Percentiles rank a stretch among this genome's conserved stretches.
phyloP scores from a whole-genome alignment of 1,140 invertebrate genomes.

The Pogonognathellus flavescens region DNA sequence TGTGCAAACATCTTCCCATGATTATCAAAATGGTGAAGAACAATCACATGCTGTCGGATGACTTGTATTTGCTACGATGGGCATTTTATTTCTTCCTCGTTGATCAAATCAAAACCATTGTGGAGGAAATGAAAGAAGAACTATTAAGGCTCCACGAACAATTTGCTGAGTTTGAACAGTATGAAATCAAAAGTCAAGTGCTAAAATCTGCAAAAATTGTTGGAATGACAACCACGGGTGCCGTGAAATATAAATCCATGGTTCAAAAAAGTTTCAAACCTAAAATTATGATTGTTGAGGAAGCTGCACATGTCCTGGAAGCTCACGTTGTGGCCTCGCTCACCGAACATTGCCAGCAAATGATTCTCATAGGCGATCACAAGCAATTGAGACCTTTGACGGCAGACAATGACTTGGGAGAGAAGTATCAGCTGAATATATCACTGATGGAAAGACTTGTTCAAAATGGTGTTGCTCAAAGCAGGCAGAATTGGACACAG shows the following conservation, averaged over 20 bases:
- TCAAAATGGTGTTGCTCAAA: too few species aligned
- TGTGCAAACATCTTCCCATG: neutral
- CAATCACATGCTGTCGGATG: neutral
- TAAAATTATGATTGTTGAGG: slow-evolving; percentile 79
- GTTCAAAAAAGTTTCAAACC: neutral
- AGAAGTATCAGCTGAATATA: too few species aligned
- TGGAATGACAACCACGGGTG: neutral
- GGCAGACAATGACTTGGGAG: slow-evolving; percentile 69
- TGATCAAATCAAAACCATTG: neutral
- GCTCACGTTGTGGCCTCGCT: neutral
- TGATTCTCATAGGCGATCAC: slow-evolving; percentile 75
- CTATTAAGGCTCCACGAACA: neutral
- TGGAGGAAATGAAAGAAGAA: neutral
- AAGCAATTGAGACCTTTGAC: slow-evolving; percentile 80
- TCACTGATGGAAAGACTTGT: too few species aligned
- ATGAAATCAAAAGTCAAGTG: neutral
- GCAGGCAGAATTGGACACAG: too few species aligned
- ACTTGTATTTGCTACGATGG: neutral
- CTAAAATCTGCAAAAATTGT: neutral
- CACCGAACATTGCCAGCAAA: too few species aligned
- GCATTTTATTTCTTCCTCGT: neutral
- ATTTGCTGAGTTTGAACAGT: neutral
- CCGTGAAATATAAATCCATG: neutral
- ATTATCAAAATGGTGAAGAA: neutral
- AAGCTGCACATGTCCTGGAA: slow-evolving; percentile 71